phyloP scores from a whole-genome alignment of 1,140 invertebrate genomes.

The Thalassaphorura encarpata region DNA sequence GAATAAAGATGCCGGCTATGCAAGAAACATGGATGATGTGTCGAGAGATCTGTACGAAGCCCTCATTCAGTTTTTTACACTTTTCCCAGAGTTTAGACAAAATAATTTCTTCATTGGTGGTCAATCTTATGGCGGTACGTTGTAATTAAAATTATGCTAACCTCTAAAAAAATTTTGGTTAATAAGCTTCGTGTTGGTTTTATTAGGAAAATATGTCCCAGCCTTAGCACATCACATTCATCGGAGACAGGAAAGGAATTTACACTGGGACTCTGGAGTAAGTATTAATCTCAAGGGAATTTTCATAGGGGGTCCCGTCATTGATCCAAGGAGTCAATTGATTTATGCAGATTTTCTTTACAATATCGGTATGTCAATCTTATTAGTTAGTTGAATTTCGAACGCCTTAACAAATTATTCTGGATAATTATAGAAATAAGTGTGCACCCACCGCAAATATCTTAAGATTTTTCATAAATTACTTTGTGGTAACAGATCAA shows the following conservation, averaged over 20 bases:
- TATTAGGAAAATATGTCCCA: constrained; percentile 57
- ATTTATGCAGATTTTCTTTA: constrained; percentile 44
- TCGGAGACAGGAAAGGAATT: constrained; percentile 51
- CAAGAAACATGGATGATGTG: constrained; percentile 40
- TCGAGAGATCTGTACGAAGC: constrained; percentile 40
- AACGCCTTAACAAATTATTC: no score
- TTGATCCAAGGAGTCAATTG: constrained; percentile 41
- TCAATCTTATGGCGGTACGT: constrained; percentile 36
- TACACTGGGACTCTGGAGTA: not conserved
- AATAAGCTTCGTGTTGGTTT: no score
- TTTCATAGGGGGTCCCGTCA: constrained; percentile 45
- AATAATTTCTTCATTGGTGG: constrained; percentile 41
- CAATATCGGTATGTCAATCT: no score
- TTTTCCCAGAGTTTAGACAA: constrained; percentile 36
- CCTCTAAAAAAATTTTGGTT: no score
- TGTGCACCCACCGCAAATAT: no score
- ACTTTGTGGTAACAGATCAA: no score
- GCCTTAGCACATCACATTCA: constrained; percentile 64
- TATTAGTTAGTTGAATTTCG: no score
- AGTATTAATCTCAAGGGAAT: constrained; percentile 37
- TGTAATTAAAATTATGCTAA: no score
- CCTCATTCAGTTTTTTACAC: constrained; percentile 39
- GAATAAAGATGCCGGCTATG: constrained; percentile 32
- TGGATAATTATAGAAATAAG: no score
- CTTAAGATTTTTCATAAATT: no score